Evolutionary conservation across 2,797 vertebrate species (phyloP), one percentile per base, ranked within the genome.

Genomic region (Cynodonichthys magdalenae): DNA sequence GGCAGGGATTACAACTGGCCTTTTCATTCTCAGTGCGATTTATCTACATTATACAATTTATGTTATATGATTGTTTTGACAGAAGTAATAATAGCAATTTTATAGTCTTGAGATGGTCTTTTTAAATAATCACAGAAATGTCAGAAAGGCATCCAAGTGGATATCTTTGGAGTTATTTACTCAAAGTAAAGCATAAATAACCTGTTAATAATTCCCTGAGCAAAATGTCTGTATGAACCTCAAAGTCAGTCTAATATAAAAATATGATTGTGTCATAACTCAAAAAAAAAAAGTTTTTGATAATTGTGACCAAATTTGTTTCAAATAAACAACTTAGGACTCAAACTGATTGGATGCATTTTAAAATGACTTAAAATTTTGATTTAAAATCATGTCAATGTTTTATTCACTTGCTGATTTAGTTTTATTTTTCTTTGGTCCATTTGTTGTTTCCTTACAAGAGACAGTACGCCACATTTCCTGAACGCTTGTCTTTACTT

Each of bases 401-500:
- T 51, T 18, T 59, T 8, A 28, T 2, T 71, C 64, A 27, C 19
- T 15, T 19, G 31, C 3, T 18, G 36, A 59, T 65, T 48, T 42
- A 15, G 62, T 76, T 59, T 65, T 58, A 15, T 28, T 63, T 53
- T 66, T 66, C 46, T 74, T 72, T 3, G 20, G 60, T n/a, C 74
- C 59, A 34, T 82, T 83, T 51, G 69, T 64, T 5, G 53, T 57
- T 57, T 74, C 53, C n/a, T 49, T 39, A 1, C 59, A 28, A 28
- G 51, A 59, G 31, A 34, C 7, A 2, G 31, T 34, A 45, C 29
- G 24, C 61, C 82, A 72, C 6, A 49, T 59, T 50, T 84, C 74
- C 36, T 64, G 63, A 41, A 66, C 42, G 47, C 68, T 57, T 76
- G 68, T 87, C 82, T 3, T 69, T 59, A 19, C 77, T 48, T 54